A percentile compares a stretch with the other conserved stretches of the same genome.
These are phyloP conservation scores for Danio aesculapii DNA, from an alignment of 2,797 vertebrate species.

Conservation along the genomic window DNA sequence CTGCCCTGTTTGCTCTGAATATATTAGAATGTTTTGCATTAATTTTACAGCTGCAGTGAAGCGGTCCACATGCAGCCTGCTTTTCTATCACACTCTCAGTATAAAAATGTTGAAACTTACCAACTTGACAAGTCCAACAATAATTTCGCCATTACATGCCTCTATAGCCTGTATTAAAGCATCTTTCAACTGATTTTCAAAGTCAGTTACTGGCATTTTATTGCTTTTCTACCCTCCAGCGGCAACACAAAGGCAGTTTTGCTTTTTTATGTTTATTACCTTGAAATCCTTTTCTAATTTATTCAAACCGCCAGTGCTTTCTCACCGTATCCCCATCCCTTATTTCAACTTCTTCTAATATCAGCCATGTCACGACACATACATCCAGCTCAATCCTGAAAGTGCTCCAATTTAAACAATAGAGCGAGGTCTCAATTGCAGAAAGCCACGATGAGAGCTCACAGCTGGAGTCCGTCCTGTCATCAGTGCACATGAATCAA, in stretches of 20 bases:
- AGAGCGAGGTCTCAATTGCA: slow-evolving; percentile 38
- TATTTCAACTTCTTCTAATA: slow-evolving; percentile 44
- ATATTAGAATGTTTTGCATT: slow-evolving; percentile 9
- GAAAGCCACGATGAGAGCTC: slow-evolving; percentile 32
- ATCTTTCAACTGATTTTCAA: slow-evolving; percentile 50
- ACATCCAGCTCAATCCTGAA: slow-evolving; percentile 27
- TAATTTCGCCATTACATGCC: slow-evolving; percentile 28
- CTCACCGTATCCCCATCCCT: slow-evolving; percentile 26
- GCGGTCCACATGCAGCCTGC: not conserved
- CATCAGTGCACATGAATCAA: slow-evolving; percentile 41
- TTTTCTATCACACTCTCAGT: not conserved
- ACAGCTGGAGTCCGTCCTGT: slow-evolving; percentile 51
- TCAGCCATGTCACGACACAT: slow-evolving; percentile 28
- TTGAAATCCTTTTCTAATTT: slow-evolving; percentile 53
- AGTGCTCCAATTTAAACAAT: slow-evolving; percentile 35
- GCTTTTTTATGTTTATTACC: slow-evolving; percentile 41
- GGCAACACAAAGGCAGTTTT: slow-evolving; percentile 26
- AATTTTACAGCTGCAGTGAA: not conserved
- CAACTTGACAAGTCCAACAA: slow-evolving; percentile 27
- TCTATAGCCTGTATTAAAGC: slow-evolving; percentile 42
- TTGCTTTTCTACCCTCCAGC: not conserved
- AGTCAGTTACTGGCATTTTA: slow-evolving; percentile 45
- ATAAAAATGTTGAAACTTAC: not conserved
- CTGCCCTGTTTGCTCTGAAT: slow-evolving; percentile 4
- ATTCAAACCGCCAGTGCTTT: slow-evolving; percentile 54